Evolutionary conservation across 2,797 vertebrate species (phyloP).

Genomic region (Pangasius macronema): DNA sequence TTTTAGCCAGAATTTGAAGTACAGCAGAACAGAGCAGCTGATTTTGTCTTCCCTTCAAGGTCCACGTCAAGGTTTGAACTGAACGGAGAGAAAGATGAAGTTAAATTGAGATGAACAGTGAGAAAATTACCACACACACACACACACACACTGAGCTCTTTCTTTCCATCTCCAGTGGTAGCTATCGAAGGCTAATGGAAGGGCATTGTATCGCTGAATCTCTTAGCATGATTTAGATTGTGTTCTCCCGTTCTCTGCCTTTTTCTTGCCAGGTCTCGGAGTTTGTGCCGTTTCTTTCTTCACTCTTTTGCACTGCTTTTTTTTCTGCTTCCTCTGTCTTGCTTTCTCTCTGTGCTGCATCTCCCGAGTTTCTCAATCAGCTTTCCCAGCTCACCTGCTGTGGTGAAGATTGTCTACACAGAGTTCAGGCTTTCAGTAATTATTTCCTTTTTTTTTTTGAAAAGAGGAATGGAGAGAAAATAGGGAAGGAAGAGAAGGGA

Average conservation of each 20-base stretch:
- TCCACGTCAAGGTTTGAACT: neutral
- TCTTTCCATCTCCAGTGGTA: no score
- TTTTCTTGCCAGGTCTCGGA: neutral
- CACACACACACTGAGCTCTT: slow-evolving; percentile 47
- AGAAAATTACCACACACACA: slow-evolving; percentile 43
- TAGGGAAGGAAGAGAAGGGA: slow-evolving; percentile 17
- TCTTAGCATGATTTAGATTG: neutral
- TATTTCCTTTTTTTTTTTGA: slow-evolving; percentile 47
- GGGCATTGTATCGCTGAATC: neutral
- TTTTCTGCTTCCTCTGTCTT: neutral
- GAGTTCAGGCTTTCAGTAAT: slow-evolving; percentile 48
- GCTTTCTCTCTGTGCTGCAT: neutral
- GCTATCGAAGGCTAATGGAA: neutral
- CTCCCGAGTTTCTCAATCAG: slow-evolving; percentile 38
- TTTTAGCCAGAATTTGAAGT: neutral
- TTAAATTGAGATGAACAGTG: neutral
- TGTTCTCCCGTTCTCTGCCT: slow-evolving; percentile 24
- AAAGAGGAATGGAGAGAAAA: slow-evolving; percentile 39
- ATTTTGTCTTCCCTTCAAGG: neutral
- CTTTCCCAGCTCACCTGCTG: slow-evolving; percentile 40
- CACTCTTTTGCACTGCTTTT: neutral
- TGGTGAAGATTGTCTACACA: slow-evolving; percentile 38
- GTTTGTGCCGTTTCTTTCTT: neutral
- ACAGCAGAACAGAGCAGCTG: neutral
- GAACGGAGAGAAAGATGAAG: neutral